Evolutionary conservation across 2,113 vertebrate genomes (phyloP), one percentile per base, ranked within the genome.

Genomic region (Petrocephalus zakoni): DNA sequence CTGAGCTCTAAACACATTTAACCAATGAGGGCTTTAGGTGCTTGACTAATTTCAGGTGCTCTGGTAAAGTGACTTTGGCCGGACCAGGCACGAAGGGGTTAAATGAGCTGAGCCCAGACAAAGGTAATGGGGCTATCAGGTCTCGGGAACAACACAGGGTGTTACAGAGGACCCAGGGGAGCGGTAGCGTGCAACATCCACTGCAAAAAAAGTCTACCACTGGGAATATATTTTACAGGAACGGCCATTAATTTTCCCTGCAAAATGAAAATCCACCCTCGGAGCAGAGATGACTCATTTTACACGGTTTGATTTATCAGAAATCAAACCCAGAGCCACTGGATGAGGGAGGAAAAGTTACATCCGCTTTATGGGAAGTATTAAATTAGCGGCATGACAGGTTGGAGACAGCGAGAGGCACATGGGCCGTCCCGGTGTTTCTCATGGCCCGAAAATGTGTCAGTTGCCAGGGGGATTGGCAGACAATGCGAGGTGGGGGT

Each of bases 241-340:
- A 87, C 52, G 93, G 58, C 75, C 89, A 88, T 90, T 91, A 92
- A 92, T 90, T 94, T 61, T 92, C 93, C 92, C 92, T 90, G 91
- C 93, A 93, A 91, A 91, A 92, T 53, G 47, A 61, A 90, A 90
- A 90, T 82, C 25, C 78, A 56, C 22, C 82, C 78, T 85, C 37
- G 42, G 49, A 87, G 92, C 92, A 93, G 88, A 58, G 83, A 90
- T 94, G 95, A 94, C 95, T 96, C 93, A 91, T 92, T 92, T 96
- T 95, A 96, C 92, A 92, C 91, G 94, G 92, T 93, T 94, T 95
- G 93, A 96, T 95, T 94, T 93, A 95, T 92, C 81, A 89, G 93
- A 95, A 96, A 95, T 95, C 93, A 95, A 96, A 94, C 91, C 93
- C 88, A 89, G 94, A 92, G 92, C 91, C 89, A 90, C 90, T 21